phyloP scores from a whole-genome alignment of 1,140 invertebrate species.

The Polypedilum vanderplanki region DNA sequence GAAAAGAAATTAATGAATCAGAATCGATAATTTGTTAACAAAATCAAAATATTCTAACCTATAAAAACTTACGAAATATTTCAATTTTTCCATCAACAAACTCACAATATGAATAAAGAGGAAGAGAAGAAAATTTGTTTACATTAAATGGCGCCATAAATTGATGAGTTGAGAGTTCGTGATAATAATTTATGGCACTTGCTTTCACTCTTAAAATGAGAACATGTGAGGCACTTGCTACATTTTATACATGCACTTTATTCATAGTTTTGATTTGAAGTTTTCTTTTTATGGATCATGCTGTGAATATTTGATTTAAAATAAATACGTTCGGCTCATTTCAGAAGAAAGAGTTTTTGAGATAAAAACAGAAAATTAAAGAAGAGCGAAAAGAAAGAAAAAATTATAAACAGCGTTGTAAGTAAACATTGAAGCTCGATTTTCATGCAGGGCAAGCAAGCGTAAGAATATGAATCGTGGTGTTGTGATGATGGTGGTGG shows the following conservation, averaged over 20 bases:
- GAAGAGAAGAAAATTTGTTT: not conserved
- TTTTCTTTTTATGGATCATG: too few species aligned
- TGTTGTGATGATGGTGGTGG: too few species aligned
- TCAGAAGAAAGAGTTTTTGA: too few species aligned
- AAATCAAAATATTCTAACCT: not conserved
- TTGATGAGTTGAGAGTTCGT: not conserved
- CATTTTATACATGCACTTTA: too few species aligned
- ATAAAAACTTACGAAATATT: not conserved
- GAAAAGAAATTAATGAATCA: not conserved
- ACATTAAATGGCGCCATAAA: not conserved
- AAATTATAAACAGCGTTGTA: conserved; percentile 10
- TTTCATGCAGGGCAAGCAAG: too few species aligned
- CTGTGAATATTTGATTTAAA: too few species aligned
- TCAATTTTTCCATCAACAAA: not conserved
- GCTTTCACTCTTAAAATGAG: conserved; percentile 6
- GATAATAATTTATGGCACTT: not conserved
- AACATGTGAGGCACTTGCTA: too few species aligned
- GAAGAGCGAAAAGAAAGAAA: too few species aligned
- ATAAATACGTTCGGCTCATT: too few species aligned
- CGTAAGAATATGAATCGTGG: too few species aligned
- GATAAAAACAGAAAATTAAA: too few species aligned
- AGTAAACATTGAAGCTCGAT: not conserved
- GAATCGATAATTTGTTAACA: not conserved
- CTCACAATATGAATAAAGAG: not conserved
- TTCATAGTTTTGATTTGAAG: too few species aligned